Conservation (phyloP, 53 echinoderm and acorn worm genomes). For the Stichopus horrens region DNA sequence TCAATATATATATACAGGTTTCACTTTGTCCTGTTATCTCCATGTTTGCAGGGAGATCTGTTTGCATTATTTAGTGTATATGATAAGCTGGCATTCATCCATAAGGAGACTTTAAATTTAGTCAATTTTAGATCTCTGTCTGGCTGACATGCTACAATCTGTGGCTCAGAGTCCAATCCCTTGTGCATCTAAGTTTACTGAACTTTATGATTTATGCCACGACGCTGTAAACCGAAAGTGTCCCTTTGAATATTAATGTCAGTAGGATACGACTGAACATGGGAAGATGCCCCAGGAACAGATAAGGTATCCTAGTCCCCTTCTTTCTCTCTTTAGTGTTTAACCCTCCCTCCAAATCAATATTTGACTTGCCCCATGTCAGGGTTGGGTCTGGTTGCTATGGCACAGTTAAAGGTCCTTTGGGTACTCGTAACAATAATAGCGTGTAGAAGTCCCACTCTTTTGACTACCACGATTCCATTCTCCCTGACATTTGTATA, state of each 20-base stretch:
- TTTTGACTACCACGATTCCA: too few relatives aligned
- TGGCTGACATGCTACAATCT: too few relatives aligned
- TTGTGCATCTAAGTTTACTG: too few relatives aligned
- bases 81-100: too few relatives aligned
- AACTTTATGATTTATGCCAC: too few relatives aligned
- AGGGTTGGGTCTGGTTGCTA: conserved; percentile 7
- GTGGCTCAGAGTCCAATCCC: too few relatives aligned
- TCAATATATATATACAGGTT: background rate
- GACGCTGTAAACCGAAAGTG: background rate
- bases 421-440: too few relatives aligned
- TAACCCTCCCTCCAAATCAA: conserved; percentile 11
- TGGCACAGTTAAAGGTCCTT: background rate
- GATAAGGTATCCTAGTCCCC: background rate
- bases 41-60: background rate
- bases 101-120: too few relatives aligned
- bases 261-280: background rate
- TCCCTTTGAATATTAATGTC: background rate
- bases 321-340: background rate
- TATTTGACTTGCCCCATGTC: conserved; percentile 18
- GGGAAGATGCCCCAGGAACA: background rate
- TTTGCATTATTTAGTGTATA: too few relatives aligned
- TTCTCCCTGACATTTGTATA: too few relatives aligned
- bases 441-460: too few relatives aligned
- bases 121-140: too few relatives aligned
- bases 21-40: background rate